A percentile compares a stretch with the other conserved stretches of the same genome.
Conservation (phyloP, 2,797 vertebrate genomes). For the Alca torda region DNA sequence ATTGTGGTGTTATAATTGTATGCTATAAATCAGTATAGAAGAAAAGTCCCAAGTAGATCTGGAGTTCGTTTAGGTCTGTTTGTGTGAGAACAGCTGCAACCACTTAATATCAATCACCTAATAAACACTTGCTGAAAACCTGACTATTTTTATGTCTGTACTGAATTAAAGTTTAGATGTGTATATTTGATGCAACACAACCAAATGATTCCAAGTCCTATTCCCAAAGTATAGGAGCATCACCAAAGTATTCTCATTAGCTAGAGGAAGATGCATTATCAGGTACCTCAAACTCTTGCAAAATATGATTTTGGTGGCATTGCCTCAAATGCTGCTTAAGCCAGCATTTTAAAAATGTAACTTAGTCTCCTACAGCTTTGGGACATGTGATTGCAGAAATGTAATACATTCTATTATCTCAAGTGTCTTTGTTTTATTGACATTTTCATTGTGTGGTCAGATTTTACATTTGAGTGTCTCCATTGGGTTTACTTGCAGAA, state of each 20-base stretch:
- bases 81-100: neutral
- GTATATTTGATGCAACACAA: neutral
- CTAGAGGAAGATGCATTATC: neutral
- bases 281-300: neutral
- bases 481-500: neutral
- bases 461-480: neutral
- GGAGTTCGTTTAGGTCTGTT: neutral
- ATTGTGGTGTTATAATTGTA: accelerated
- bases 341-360: neutral
- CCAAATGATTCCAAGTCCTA: neutral
- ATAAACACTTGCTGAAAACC: neutral
- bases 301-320: neutral
- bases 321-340: neutral
- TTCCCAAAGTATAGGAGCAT: neutral
- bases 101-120: neutral
- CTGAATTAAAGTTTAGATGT: neutral
- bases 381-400: neutral
- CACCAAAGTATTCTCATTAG: neutral
- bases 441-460: neutral
- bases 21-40: neutral
- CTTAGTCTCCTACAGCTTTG: neutral
- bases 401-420: neutral
- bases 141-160: neutral
- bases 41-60: neutral
- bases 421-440: neutral